Percentiles rank a stretch among this genome's conserved stretches.
Evolutionary conservation across 2,888 invertebrate species (phyloP).

Genomic region (Buathra laborator): DNA sequence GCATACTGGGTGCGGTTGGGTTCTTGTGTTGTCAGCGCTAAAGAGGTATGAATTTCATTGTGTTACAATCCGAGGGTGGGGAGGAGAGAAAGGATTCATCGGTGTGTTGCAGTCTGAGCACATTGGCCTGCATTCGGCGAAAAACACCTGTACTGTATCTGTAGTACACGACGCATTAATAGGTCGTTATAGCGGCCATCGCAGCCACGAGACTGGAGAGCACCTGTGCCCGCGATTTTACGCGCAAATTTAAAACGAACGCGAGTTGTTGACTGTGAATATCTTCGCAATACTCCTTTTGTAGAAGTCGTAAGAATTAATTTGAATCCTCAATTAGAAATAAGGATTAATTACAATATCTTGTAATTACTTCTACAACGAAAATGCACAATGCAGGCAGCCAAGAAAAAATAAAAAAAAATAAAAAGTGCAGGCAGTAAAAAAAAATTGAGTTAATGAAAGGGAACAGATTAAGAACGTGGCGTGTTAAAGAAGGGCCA

Average conservation of each 20-base stretch:
- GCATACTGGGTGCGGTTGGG: constrained; percentile 62
- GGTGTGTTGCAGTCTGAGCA: background rate
- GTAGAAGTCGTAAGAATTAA: no score
- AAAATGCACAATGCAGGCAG: no score
- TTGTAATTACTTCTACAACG: no score
- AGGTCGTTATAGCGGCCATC: constrained; percentile 19
- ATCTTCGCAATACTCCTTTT: background rate
- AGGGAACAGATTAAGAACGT: background rate
- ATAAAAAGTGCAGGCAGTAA: background rate
- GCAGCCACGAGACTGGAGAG: background rate
- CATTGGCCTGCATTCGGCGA: background rate
- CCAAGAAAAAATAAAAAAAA: background rate
- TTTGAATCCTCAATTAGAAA: no score
- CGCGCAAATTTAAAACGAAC: constrained; percentile 21
- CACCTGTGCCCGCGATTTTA: constrained; percentile 18
- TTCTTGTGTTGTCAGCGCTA: constrained; percentile 55
- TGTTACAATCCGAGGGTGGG: constrained; percentile 9
- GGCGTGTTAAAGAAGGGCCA: constrained; percentile 1
- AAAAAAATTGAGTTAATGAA: background rate
- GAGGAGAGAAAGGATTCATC: constrained; percentile 31
- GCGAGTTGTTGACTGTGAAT: background rate
- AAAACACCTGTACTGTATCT: constrained; percentile 8
- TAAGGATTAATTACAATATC: no score
- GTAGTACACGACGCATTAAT: background rate
- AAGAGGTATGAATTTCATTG: constrained; percentile 42